phyloP scores from a whole-genome alignment of 2,888 invertebrate genomes.

The Callinectes sapidus region DNA sequence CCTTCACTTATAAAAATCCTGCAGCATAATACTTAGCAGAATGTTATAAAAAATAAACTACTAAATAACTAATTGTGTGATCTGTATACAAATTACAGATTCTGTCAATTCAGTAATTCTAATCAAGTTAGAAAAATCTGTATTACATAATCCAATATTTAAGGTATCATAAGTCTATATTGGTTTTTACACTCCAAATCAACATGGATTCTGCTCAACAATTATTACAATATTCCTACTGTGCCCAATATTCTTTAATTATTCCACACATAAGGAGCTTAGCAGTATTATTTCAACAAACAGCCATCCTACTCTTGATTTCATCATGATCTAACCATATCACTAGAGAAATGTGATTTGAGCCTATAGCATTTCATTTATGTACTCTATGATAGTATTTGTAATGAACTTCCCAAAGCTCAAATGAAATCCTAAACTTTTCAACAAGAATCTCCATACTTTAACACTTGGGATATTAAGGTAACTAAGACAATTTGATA shows the following conservation, averaged over 20 bases:
- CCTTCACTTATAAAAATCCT: constrained; percentile 14
- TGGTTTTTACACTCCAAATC: neutral
- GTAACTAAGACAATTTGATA: neutral
- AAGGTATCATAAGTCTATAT: neutral
- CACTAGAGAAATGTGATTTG: neutral
- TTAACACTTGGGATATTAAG: neutral
- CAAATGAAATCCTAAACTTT: neutral
- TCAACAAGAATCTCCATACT: neutral
- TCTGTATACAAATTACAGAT: neutral
- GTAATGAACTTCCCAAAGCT: neutral
- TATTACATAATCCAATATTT: neutral
- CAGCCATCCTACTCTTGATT: neutral
- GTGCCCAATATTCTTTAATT: neutral
- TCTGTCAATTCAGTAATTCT: neutral
- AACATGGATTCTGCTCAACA: neutral
- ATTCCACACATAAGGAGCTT: neutral
- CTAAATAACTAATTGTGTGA: constrained; percentile 7
- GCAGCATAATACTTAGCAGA: constrained; percentile 21
- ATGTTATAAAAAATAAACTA: constrained; percentile 10
- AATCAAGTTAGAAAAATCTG: neutral
- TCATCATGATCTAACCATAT: neutral
- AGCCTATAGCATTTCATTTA: neutral
- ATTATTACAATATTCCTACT: neutral
- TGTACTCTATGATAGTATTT: neutral
- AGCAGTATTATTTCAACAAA: neutral